A percentile compares a stretch with the other conserved stretches of the same genome.
These are phyloP conservation scores for Leontocebus nigricollis DNA, from an alignment of 2,797 vertebrate species.

Conservation along the genomic window DNA sequence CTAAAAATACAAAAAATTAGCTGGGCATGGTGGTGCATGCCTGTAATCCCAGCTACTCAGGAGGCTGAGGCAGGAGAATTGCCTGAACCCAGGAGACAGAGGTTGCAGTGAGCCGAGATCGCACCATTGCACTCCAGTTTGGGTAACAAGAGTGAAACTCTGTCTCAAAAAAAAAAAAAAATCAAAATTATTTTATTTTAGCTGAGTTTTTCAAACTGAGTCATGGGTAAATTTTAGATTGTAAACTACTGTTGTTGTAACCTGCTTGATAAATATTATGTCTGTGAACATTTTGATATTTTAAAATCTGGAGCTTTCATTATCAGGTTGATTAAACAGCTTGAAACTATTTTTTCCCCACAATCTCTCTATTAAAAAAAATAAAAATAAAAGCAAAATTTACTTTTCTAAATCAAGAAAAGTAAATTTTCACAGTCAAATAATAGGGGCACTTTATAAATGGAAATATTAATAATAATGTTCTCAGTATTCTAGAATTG, in stretches of 20 bases:
- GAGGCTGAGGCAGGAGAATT: too few relatives aligned
- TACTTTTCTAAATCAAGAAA: neutral
- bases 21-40: too few relatives aligned
- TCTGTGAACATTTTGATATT: neutral
- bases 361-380: neutral
- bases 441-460: neutral
- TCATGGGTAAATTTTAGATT: neutral
- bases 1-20: too few relatives aligned
- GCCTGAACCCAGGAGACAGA: too few relatives aligned
- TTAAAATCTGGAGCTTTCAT: neutral
- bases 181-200: conserved; percentile 52
- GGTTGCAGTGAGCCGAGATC: too few relatives aligned
- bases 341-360: neutral
- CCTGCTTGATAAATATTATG: neutral
- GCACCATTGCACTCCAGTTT: too few relatives aligned
- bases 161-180: neutral
- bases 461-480: neutral
- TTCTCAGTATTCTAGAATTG: neutral
- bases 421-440: neutral
- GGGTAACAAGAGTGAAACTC: too few relatives aligned
- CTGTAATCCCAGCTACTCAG: too few relatives aligned
- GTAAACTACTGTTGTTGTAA: neutral
- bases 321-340: neutral
- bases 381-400: neutral
- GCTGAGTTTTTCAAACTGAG: conserved; percentile 10